Evolutionary conservation across 2,888 invertebrate genomes (phyloP), one percentile per base, ranked within the genome.

Genomic region (Pycnomerus fuliginosus): DNA sequence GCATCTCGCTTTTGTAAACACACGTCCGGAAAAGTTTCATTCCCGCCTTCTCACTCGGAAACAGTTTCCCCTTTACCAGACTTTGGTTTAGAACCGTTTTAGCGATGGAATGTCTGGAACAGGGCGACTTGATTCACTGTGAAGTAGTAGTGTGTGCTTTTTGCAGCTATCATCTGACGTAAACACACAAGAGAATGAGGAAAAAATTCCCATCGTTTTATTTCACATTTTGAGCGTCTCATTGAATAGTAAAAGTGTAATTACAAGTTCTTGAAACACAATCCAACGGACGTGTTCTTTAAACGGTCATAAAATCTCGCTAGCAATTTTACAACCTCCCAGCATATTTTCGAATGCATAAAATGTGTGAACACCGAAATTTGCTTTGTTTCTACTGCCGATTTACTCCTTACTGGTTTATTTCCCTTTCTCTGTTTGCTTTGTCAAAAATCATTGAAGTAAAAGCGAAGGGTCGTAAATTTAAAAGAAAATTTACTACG

Each of bases 21-120:
- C 50, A 51, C 48, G 46, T 43, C 53, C 51, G 51, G 56, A 49
- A 58, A 58, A 60, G 52, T 55, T 54, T 54, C 61, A 62, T 64
- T 40, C 39, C 40, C 44, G 48, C 40, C 32, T 48, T 36, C 36
- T 48, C 48, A 49, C 53, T 56, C 43, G 50, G 45, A 48, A 46
- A 65, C 58, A 45, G 59, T 62, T 63, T 61, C 20, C 20, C 20
- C 20, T 20, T 20, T 65, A 55, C 63, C 64, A 59, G 56, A 55
- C 61, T 62, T 61, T 64, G 65, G 62, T 64, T 64, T 64, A 58
- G 58, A 55, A 53, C 59, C 56, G 60, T 58, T 61, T 58, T 56
- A 57, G 55, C 52, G 46, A 52, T 44, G 60, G 60, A 62, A 62
- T 61, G 62, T 59, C 62, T 55, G 47, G 50, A 52, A 44, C 50